Evolutionary conservation across 2,113 vertebrate species (phyloP), one percentile per base, ranked within the genome.

Genomic region (Saccopteryx leptura): DNA sequence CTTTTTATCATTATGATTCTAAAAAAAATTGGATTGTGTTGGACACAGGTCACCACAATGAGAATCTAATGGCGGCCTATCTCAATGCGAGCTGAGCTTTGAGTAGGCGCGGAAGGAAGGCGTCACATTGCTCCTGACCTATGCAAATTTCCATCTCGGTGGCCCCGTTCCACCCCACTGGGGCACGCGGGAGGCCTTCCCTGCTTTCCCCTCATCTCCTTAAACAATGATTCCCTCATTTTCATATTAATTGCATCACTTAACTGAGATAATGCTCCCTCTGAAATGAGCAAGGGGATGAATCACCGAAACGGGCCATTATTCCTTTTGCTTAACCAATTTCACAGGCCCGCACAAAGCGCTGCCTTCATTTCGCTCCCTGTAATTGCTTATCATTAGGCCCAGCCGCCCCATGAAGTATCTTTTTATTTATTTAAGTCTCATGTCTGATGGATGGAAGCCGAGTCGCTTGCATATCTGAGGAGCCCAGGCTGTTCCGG

Each of bases 201-300:
- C 92, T 94, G 46, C 66, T 87, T 93, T 92, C 91, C 98, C 97
- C 97, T 98, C 98, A 98, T 98, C 98, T 98, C 97, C 96, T 98
- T 98, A 99, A 98, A 99, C 98, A 98, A 98, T 99, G 98, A 98
- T 98, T 98, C 98, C 97, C 98, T 99, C 98, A 99, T 99, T 99
- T 99, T 99, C 99, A 99, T 99, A 99, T 99, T 99, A 99, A 99
- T 99, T 98, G 98, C 98, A 98, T 99, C 98, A 99, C 98, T 98
- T 98, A 98, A 98, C 98, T 98, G 98, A 98, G 98, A 98, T 98
- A 98, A 99, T 99, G 98, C 97, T 98, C 97, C 98, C 97, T 97
- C 98, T 98, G 98, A 98, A 99, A 98, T 98, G 98, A 99, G 98
- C 98, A 98, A 97, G 98, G 97, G 98, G 98, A 99, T 99, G 98